Evolutionary conservation across 2,797 vertebrate species (phyloP).

Genomic region (Capromys pilorides): DNA sequence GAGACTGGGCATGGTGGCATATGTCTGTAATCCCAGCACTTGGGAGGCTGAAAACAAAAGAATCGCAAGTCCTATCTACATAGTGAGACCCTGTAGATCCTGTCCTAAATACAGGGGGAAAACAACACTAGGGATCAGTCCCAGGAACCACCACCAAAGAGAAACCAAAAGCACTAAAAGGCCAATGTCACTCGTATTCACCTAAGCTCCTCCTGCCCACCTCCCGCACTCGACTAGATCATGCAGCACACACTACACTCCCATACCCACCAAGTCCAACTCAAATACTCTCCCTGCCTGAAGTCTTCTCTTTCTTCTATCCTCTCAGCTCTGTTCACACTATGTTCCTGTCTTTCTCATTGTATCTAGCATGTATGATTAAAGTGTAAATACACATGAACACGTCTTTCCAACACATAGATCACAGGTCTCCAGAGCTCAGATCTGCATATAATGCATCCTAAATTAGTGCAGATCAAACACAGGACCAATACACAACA

Average conservation of each 20-base stretch:
- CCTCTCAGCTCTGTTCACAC: background rate
- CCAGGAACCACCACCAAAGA: background rate
- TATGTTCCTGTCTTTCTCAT: background rate
- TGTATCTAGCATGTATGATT: background rate
- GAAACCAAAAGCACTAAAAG: background rate
- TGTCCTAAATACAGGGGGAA: too few relatives aligned
- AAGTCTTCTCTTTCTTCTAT: background rate
- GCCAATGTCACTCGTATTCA: background rate
- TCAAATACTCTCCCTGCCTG: background rate
- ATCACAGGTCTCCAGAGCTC: background rate
- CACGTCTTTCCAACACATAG: background rate
- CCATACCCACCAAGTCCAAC: background rate
- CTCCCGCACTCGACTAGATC: background rate
- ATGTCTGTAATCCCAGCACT: too few relatives aligned
- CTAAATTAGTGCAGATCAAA: background rate
- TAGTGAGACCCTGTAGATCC: too few relatives aligned
- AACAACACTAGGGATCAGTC: background rate
- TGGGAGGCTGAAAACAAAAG: too few relatives aligned
- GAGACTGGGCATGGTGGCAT: too few relatives aligned
- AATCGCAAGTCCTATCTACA: too few relatives aligned
- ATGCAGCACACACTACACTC: accelerated
- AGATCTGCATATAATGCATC: background rate
- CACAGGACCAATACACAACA: background rate
- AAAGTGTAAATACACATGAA: background rate
- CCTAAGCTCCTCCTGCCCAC: background rate